Evolutionary conservation across 2,888 invertebrate species (phyloP), one percentile per base, ranked within the genome.

Genomic region (Acleris holmiana): DNA sequence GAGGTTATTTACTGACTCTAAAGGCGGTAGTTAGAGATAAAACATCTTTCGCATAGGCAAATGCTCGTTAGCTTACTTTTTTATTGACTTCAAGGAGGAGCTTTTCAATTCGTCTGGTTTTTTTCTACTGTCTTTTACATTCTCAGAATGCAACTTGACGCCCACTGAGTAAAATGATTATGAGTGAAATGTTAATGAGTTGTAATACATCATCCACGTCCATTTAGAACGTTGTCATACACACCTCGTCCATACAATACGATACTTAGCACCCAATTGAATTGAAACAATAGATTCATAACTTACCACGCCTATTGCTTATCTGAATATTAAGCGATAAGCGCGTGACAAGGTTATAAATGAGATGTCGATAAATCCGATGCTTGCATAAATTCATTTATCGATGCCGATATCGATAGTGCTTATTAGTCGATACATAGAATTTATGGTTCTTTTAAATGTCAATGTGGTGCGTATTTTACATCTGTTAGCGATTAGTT

Each of bases 321-420:
- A 35, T 35, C 35, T 35, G 35, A 56, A 67, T 54, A 54, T 55
- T 50, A 55, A 17, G 17, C 18, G 64, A 65, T 65, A 65, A 64
- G 63, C 29, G 49, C 44, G 60, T 58, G 82, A 77, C 78, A 77
- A 69, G 62, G 61, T 76, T 70, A 80, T 80, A 79, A 76, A 83
- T 79, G 73, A 76, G 73, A 69, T 75, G 76, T 83, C 78, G 79
- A 79, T 77, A 71, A 71, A 73, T 29, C 61, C 55, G 67, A 66
- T 68, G 51, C 62, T 68, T 70, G 68, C 65, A 59, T 70, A 67
- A 68, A 65, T 65, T 60, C 56, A 51, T 51, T 61, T 62, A 61
- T 62, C 60, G 66, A 65, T 61, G 48, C 66, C 51, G 61, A 57
- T 56, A 65, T 54, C 65, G 49, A 57, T 53, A 49, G 35, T 61